Conservation (phyloP, 1,140 invertebrate genomes). For the Pseudomyrmex cubaensis region DNA sequence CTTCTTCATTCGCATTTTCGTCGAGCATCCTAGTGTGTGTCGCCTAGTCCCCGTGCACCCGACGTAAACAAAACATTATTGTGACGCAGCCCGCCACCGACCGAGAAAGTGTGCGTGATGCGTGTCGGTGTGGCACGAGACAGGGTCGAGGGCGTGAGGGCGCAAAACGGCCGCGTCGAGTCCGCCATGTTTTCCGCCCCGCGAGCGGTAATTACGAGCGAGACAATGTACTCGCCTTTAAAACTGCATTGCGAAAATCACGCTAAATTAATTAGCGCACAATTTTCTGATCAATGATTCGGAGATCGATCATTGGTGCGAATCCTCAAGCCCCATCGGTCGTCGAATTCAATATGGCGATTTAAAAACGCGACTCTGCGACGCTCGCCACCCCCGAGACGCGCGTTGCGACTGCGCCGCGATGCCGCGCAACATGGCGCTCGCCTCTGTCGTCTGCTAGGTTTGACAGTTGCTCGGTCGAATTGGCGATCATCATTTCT, state of each 20-base stretch:
- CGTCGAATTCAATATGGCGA: slow-evolving; percentile 4
- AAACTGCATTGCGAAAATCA: too few relatives aligned
- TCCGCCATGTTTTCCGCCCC: slow-evolving; percentile 11
- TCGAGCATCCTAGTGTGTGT: slow-evolving; percentile 17
- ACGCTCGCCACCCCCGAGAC: not conserved
- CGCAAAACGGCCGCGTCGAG: too few relatives aligned
- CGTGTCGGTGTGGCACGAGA: not conserved
- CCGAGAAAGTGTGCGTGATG: not conserved
- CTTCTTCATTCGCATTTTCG: slow-evolving; percentile 47
- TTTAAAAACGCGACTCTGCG: not conserved
- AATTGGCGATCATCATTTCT: not conserved
- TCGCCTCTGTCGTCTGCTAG: slow-evolving; percentile 63
- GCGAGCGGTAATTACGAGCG: too few relatives aligned
- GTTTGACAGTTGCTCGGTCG: slow-evolving; percentile 57
- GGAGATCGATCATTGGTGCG: too few relatives aligned
- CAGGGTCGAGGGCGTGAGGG: not conserved
- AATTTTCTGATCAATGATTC: too few relatives aligned
- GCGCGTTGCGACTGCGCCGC: not conserved
- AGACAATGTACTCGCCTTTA: too few relatives aligned
- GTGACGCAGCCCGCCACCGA: slow-evolving; percentile 56
- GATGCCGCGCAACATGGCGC: slow-evolving; percentile 52
- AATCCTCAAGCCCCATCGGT: too few relatives aligned
- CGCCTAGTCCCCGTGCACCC: slow-evolving; percentile 21
- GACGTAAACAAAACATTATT: slow-evolving; percentile 72
- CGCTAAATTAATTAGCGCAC: too few relatives aligned